Conservation (phyloP, 2,113 vertebrate genomes). For the Mesoclemmys tuberculata region DNA sequence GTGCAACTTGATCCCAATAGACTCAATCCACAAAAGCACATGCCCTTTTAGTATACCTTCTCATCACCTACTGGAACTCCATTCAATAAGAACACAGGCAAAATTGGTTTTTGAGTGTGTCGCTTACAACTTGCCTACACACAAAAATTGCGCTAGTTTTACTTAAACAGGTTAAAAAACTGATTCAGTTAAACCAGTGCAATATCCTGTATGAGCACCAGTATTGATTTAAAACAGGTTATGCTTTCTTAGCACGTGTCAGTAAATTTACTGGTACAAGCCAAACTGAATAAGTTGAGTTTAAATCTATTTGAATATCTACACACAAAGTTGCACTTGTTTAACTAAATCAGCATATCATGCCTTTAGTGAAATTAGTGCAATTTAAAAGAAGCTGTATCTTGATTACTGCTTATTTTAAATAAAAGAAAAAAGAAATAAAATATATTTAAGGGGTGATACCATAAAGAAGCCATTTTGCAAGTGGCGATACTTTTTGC, state of each 20-base stretch:
- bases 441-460: too few relatives aligned
- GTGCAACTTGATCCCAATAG: neutral
- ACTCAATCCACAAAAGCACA: neutral
- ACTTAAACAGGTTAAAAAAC: neutral
- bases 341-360: slow-evolving; percentile 16
- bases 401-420: too few relatives aligned
- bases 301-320: slow-evolving; percentile 50
- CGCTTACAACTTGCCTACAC: accelerated
- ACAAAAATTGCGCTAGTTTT: slow-evolving; percentile 20
- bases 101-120: neutral
- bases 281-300: slow-evolving; percentile 64
- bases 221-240: slow-evolving; percentile 31
- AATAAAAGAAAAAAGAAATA: too few relatives aligned
- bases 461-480: too few relatives aligned
- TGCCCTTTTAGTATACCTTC: neutral
- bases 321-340: neutral
- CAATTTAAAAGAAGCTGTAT: too few relatives aligned
- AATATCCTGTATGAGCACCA: slow-evolving; percentile 5
- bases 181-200: neutral
- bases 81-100: neutral
- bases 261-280: slow-evolving; percentile 33
- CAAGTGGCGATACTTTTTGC: too few relatives aligned
- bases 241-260: slow-evolving; percentile 41
- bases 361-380: too few relatives aligned
- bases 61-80: neutral